Conservation (phyloP, 2,113 vertebrate species). For the Neotragus pygmaeus region DNA sequence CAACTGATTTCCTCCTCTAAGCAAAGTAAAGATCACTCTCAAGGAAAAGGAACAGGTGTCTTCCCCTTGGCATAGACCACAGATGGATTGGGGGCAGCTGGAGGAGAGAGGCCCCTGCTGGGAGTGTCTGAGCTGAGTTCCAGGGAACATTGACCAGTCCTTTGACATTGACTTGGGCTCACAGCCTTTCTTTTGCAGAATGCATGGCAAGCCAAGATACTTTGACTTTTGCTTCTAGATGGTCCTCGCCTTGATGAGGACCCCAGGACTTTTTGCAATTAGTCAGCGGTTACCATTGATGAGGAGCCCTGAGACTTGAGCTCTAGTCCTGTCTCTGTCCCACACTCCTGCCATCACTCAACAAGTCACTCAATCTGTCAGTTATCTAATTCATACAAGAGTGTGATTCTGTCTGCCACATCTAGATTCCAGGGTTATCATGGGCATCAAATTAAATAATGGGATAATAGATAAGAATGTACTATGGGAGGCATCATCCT, state of each 20-base stretch:
- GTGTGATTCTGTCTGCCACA: not conserved
- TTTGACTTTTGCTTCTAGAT: not conserved
- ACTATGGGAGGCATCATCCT: not conserved
- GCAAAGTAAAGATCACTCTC: not conserved
- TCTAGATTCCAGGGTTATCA: too few relatives aligned
- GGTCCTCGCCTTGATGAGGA: not conserved
- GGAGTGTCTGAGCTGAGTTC: not conserved
- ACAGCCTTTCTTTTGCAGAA: not conserved
- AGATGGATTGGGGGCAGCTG: too few relatives aligned
- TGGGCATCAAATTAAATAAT: not conserved
- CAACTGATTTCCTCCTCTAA: not conserved
- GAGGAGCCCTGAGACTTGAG: not conserved
- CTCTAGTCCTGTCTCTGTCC: not conserved
- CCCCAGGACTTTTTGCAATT: not conserved
- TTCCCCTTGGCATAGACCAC: not conserved
- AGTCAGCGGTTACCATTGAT: not conserved
- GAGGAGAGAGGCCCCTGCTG: too few relatives aligned
- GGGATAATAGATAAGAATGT: not conserved
- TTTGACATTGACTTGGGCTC: not conserved
- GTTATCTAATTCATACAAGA: not conserved
- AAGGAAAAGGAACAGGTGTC: not conserved
- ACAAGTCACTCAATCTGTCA: not conserved
- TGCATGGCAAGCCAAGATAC: not conserved
- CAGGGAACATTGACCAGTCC: not conserved
- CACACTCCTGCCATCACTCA: too few relatives aligned